These are phyloP conservation scores for Dione juno DNA, from an alignment of 2,888 invertebrate species.

Conservation along the genomic window DNA sequence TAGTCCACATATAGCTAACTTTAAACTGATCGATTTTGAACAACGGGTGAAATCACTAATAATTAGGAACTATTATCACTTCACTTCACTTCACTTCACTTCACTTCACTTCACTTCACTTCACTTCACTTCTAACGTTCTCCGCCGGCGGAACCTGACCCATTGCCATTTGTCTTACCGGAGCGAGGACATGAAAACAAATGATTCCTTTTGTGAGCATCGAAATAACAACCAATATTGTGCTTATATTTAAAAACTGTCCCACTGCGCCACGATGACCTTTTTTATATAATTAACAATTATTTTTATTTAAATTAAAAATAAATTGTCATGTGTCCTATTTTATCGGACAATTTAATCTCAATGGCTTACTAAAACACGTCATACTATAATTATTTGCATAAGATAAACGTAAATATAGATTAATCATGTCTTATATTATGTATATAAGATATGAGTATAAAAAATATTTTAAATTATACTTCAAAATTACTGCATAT, in stretches of 20 bases:
- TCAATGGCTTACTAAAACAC: not conserved
- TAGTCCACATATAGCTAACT: not conserved
- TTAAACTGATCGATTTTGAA: not conserved
- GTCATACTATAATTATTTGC: not conserved
- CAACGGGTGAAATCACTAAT: not conserved
- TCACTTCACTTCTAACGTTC: no score
- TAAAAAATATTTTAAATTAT: slow-evolving; percentile 5
- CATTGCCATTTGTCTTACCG: no score
- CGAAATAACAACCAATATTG: no score
- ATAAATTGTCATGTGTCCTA: not conserved
- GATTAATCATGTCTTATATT: no score
- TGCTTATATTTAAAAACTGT: no score
- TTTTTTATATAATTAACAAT: not conserved
- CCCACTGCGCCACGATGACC: no score
- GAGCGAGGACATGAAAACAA: no score
- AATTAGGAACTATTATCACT: no score
- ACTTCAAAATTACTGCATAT: slow-evolving; percentile 40
- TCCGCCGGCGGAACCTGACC: no score
- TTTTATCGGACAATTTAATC: slow-evolving; percentile 5
- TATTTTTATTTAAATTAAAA: not conserved
- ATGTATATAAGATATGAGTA: not conserved
- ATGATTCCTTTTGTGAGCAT: no score
- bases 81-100: no score
- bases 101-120: no score
- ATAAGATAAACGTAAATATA: not conserved